Conservation (phyloP, 2,797 vertebrate species). For the Threskiornis aethiopicus region DNA sequence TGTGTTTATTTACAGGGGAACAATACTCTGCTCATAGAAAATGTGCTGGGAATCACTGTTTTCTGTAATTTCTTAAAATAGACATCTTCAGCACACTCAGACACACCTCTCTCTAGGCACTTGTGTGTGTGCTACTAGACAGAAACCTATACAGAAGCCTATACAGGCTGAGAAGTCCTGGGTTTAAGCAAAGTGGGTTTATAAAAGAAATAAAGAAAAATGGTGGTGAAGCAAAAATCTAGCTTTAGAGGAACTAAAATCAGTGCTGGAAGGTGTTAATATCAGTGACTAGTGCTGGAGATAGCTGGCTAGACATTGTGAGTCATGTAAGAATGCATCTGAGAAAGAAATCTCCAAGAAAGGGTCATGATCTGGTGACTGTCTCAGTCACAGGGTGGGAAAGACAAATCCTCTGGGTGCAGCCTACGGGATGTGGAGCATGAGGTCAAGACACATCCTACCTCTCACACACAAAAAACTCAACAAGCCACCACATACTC, state of each 20-base stretch:
- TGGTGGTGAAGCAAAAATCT: not conserved
- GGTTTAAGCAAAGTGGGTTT: not conserved
- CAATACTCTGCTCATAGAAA: not conserved
- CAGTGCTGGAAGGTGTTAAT: not conserved
- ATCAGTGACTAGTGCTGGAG: not conserved
- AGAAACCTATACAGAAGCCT: not conserved
- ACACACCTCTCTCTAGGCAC: not conserved
- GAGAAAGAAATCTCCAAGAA: not conserved
- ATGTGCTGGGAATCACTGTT: not conserved
- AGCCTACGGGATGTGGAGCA: not conserved
- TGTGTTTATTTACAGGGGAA: not conserved
- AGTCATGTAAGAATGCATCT: not conserved
- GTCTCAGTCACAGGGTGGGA: not conserved
- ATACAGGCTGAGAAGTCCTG: not conserved
- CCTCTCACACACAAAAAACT: not conserved
- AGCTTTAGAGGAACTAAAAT: not conserved
- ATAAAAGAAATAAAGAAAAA: not conserved
- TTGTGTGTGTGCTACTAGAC: not conserved
- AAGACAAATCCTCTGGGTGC: not conserved
- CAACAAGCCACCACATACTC: not conserved
- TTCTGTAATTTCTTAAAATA: not conserved
- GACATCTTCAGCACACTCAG: not conserved
- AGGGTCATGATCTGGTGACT: not conserved
- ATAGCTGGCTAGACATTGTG: not conserved
- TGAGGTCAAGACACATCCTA: rapidly evolving